Evolutionary conservation across 1,140 invertebrate species (phyloP).

Genomic region (Chionoecetes opilio): DNA sequence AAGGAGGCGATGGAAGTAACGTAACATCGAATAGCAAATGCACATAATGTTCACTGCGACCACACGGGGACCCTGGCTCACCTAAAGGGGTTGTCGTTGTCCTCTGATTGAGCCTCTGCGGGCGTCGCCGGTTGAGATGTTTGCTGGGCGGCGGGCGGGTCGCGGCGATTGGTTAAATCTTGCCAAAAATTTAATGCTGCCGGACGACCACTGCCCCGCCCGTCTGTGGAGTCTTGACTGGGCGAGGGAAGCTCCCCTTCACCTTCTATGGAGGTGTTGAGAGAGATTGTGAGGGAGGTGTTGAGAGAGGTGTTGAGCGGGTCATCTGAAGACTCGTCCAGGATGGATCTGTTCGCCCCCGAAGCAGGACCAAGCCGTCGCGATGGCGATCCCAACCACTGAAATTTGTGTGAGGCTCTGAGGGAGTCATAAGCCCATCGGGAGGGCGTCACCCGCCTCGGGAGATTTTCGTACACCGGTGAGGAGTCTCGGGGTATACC

Average conservation of each 20-base stretch:
- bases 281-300: constrained; percentile 71
- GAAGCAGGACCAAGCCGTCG: constrained; percentile 40
- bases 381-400: constrained; percentile 58
- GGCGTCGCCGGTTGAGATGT: not conserved
- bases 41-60: too few relatives aligned
- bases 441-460: constrained; percentile 59
- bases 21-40: too few relatives aligned
- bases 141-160: not conserved
- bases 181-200: constrained; percentile 82
- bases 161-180: constrained; percentile 61
- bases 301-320: constrained; percentile 63
- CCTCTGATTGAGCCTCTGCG: constrained; percentile 39
- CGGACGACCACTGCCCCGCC: constrained; percentile 62
- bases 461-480: constrained; percentile 81
- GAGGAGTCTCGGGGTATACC: constrained; percentile 69
- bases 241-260: constrained; percentile 63
- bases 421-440: constrained; percentile 81
- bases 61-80: not conserved
- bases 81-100: constrained; percentile 76
- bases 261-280: constrained; percentile 79
- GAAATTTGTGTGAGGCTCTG: constrained; percentile 80
- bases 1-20: too few relatives aligned
- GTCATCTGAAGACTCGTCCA: constrained; percentile 73
- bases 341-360: constrained; percentile 39
- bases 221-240: not conserved